These are phyloP conservation scores for Monoplex corrugatus DNA, from an alignment of 2,888 invertebrate genomes.

Conservation along the genomic window DNA sequence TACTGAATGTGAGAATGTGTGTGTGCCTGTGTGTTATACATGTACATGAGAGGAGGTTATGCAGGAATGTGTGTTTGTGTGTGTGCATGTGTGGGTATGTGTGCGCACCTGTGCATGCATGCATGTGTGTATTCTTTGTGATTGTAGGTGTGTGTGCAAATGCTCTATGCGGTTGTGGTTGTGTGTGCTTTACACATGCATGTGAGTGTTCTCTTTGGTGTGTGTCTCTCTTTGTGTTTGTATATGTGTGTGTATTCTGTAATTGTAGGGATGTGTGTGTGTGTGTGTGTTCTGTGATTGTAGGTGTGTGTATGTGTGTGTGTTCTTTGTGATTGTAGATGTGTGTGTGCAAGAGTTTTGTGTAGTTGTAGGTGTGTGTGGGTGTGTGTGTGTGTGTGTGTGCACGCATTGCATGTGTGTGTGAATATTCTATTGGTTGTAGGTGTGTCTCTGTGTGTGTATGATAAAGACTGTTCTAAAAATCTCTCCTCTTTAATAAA, in stretches of 20 bases:
- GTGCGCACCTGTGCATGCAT: not conserved
- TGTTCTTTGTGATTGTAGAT: not conserved
- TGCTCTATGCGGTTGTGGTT: not conserved
- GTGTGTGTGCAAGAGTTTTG: constrained; percentile 1
- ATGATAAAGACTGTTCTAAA: too few relatives aligned
- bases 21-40: not conserved
- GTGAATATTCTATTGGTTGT: not conserved
- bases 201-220: not conserved
- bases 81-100: not conserved
- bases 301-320: constrained; percentile 15
- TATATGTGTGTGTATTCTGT: constrained; percentile 12
- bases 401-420: not conserved
- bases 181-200: not conserved
- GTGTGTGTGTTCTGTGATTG: too few relatives aligned
- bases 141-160: not conserved
- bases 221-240: not conserved
- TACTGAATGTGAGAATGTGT: not conserved
- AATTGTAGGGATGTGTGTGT: too few relatives aligned
- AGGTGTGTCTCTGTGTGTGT: not conserved
- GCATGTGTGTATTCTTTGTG: not conserved
- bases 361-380: not conserved
- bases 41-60: not conserved
- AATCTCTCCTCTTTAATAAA: too few relatives aligned
- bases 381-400: not conserved
- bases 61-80: not conserved